Conservation (phyloP, 2,888 invertebrate genomes). For the Apamea monoglypha region DNA sequence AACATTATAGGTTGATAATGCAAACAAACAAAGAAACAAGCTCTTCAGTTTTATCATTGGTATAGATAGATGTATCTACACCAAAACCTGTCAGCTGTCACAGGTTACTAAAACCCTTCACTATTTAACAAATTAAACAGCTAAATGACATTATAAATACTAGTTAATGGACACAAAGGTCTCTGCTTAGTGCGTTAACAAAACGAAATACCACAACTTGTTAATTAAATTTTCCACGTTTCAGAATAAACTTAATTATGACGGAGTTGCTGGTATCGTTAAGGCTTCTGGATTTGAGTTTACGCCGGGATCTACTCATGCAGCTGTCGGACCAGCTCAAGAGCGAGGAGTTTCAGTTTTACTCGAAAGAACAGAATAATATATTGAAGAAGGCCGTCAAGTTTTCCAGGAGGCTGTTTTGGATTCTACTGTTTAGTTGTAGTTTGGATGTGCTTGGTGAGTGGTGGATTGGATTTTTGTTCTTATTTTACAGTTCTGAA, state of each 20-base stretch:
- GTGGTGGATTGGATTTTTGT: conserved; percentile 16
- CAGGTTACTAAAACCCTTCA: not conserved
- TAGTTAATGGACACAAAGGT: conserved; percentile 20
- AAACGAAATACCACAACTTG: conserved; percentile 27
- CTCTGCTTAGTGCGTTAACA: conserved; percentile 9
- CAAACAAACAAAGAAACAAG: too few relatives aligned
- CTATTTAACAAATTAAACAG: not conserved
- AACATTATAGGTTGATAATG: too few relatives aligned
- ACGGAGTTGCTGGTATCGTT: conserved; percentile 74
- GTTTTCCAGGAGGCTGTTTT: conserved; percentile 68
- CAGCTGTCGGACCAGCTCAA: conserved; percentile 70
- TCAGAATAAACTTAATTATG: conserved; percentile 76
- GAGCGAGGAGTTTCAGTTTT: conserved; percentile 69
- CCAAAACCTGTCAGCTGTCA: not conserved
- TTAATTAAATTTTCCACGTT: conserved; percentile 51
- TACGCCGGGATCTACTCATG: conserved; percentile 69
- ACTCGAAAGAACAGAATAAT: conserved; percentile 55
- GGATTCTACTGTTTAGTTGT: conserved; percentile 55
- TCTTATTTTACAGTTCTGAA: not conserved
- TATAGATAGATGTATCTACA: not conserved
- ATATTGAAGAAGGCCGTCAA: conserved; percentile 69
- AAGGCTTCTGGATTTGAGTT: conserved; percentile 73
- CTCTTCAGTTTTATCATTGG: too few relatives aligned
- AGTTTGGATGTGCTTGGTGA: conserved; percentile 71
- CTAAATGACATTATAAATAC: conserved; percentile 3